Percentiles rank a stretch among this genome's conserved stretches.
phyloP scores from a whole-genome alignment of 2,113 vertebrate species.

The Protobothrops mucrosquamatus region DNA sequence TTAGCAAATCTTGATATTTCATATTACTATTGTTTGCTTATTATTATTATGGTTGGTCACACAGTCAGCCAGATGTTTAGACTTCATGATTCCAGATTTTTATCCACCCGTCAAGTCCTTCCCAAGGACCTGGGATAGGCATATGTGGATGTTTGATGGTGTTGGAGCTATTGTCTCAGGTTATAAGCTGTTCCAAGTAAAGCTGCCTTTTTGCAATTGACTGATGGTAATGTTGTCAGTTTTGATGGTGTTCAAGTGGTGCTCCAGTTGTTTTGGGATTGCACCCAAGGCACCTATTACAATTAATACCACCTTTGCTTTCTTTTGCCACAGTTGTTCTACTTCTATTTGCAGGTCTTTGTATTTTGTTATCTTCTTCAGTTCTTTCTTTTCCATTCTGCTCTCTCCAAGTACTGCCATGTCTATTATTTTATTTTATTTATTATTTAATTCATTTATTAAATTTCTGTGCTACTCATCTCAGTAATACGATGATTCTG shows the following conservation, averaged over 20 bases:
- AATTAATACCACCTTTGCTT: not conserved
- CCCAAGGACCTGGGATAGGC: not conserved
- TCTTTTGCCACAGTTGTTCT: not conserved
- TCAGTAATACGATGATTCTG: not conserved
- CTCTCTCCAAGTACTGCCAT: not conserved
- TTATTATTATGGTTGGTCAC: not conserved
- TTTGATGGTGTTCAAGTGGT: not conserved
- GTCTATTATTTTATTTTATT: slow-evolving; percentile 15
- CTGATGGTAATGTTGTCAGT: not conserved
- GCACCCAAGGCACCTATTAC: not conserved
- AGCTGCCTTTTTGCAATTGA: not conserved
- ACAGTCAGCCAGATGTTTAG: not conserved
- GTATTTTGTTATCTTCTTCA: not conserved
- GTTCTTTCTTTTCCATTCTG: not conserved
- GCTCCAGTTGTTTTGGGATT: not conserved
- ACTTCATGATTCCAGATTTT: not conserved
- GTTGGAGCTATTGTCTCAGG: not conserved
- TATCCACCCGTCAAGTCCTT: not conserved
- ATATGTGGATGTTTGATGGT: not conserved
- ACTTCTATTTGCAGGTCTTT: not conserved
- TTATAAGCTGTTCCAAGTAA: not conserved
- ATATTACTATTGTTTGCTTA: not conserved
- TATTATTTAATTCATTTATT: not conserved
- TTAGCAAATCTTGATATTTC: not conserved
- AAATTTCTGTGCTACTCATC: not conserved